phyloP scores from a whole-genome alignment of 2,113 vertebrate species.

The Xiphophorus maculatus region DNA sequence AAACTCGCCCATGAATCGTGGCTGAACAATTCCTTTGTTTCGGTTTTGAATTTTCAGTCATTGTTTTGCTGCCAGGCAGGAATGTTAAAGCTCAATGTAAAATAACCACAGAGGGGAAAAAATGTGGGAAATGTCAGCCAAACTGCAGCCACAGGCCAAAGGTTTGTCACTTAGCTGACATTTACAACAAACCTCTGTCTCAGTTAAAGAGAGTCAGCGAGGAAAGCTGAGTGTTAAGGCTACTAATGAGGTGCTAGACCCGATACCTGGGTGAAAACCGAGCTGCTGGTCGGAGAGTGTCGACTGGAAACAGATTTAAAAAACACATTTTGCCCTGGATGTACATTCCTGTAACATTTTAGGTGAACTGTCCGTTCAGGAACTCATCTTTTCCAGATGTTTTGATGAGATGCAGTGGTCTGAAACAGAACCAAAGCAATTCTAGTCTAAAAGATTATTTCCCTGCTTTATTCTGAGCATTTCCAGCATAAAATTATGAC shows the following conservation, averaged over 20 bases:
- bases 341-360: not conserved
- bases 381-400: not conserved
- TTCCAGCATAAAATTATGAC: not conserved
- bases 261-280: not conserved
- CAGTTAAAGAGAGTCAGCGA: not conserved
- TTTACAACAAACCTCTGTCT: constrained; percentile 1
- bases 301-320: not conserved
- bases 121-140: not conserved
- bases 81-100: not conserved
- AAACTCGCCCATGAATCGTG: not conserved
- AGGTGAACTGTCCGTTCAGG: not conserved
- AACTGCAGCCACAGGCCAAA: not conserved
- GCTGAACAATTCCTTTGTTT: not conserved
- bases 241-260: not conserved
- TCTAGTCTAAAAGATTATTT: too few species aligned
- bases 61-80: not conserved
- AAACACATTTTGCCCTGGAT: not conserved
- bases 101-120: not conserved
- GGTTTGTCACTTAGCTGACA: not conserved
- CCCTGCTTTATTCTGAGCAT: not conserved
- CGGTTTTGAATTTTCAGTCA: not conserved
- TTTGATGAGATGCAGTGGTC: not conserved
- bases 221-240: not conserved
- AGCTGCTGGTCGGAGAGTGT: not conserved
- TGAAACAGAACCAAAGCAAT: too few species aligned